phyloP scores from a whole-genome alignment of 2,113 vertebrate genomes.

The Callithrix jacchus region DNA sequence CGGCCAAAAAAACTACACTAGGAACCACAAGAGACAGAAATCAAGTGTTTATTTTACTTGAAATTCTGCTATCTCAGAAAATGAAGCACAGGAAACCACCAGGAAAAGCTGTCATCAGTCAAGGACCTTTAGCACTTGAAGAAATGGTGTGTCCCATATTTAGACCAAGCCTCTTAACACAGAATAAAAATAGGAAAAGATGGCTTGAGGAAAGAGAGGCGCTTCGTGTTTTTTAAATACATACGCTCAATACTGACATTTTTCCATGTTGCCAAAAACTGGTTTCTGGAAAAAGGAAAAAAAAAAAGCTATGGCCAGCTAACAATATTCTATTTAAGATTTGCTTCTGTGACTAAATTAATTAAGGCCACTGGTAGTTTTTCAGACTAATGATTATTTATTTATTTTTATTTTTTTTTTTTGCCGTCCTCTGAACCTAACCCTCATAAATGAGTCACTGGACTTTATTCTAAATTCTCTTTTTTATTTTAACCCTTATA shows the following conservation, averaged over 20 bases:
- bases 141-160: neutral
- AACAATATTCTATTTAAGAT: neutral
- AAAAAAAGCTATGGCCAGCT: neutral
- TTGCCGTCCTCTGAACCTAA: neutral
- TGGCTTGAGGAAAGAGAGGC: neutral
- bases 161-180: neutral
- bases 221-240: neutral
- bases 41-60: neutral
- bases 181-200: neutral
- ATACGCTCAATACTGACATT: neutral
- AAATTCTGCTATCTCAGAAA: conserved; percentile 38
- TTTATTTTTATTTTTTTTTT: too few relatives aligned
- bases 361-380: neutral
- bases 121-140: neutral
- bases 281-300: neutral
- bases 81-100: neutral
- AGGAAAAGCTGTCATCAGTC: neutral
- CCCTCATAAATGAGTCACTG: neutral
- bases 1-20: neutral
- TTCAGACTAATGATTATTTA: neutral
- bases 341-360: neutral
- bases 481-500: neutral
- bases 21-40: neutral
- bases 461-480: neutral
- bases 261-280: neutral